Evolutionary conservation across 2,797 vertebrate species (phyloP).

Genomic region (Ara ararauna): DNA sequence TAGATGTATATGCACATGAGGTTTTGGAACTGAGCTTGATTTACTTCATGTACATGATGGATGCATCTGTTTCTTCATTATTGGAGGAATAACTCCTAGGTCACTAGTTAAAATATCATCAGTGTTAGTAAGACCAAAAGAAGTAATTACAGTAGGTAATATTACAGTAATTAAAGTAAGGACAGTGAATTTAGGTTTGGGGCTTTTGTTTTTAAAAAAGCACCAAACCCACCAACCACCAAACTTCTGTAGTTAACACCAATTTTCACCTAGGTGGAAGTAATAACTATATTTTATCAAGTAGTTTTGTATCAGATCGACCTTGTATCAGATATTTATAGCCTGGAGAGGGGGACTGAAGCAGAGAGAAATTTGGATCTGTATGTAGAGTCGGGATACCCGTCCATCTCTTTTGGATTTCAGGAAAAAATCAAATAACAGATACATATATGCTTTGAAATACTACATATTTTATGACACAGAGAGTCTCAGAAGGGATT

Average conservation of each 20-base stretch:
- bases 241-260: background rate
- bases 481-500: slow-evolving; percentile 30
- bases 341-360: background rate
- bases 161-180: background rate
- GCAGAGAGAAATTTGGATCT: background rate
- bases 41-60: background rate
- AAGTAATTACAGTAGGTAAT: background rate
- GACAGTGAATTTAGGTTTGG: background rate
- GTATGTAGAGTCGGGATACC: background rate
- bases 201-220: background rate
- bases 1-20: background rate
- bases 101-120: background rate
- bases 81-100: background rate
- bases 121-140: background rate
- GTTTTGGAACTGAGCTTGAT: background rate
- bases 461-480: background rate
- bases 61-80: background rate
- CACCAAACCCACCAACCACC: accelerated
- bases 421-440: background rate
- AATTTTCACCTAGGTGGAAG: background rate
- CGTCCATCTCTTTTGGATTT: background rate
- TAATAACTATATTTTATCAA: background rate
- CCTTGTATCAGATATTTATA: background rate
- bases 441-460: background rate
- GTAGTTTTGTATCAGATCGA: background rate